Base-by-base conservation (phyloP, 2,888 invertebrate genomes). In the Folsomia candida region DNA sequence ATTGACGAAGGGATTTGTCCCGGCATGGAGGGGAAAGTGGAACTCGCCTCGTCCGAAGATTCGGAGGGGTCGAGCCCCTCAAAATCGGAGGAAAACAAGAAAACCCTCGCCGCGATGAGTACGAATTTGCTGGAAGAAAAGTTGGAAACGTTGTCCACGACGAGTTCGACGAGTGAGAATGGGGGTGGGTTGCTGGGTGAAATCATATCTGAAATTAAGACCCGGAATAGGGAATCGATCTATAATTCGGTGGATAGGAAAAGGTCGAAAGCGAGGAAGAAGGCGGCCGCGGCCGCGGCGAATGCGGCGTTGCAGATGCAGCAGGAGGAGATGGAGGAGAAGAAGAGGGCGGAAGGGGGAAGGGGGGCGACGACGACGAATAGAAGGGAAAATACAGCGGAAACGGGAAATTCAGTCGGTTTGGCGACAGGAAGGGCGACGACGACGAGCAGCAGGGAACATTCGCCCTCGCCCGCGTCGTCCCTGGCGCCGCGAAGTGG, bases 181-280 rank as follows among this genome's bases (percentile, higher is more conserved):
- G 88, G 91, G 27, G 80, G 79, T 86, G 93, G 93, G 0, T 83
- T 94, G 24, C 83, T 94, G 0, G 91, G 92, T 6, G 94, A 94
- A 84, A 94, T 94, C 71, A 93, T 94, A 0, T 89, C 89, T 58
- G 94, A 94, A 83, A 93, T 94, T 80, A 92, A 93, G 80, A 90
- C 90, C 80, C 86, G 92, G 37, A 93, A 93, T 82, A 89, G 91
- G 51, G 93, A 93, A 80, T 93, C 93, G 0, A 92, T 94, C 78
- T 94, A 94, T 82, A 79, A 79, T 62, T 78, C 79, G 1, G 74
- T 79, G 18, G 74, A 78, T 47, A 69, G 77, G 47, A 62, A 74
- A 29, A 78, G 75, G 59, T 69, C 73, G 60, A 73, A 75, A 51
- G 59, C 74, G 24, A 77, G 78, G 57, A 75, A 68, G 58, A 70